These are phyloP conservation scores for Cladopsammia gracilis DNA, from an alignment of 64 coral and sea anemone genomes.

Conservation along the genomic window DNA sequence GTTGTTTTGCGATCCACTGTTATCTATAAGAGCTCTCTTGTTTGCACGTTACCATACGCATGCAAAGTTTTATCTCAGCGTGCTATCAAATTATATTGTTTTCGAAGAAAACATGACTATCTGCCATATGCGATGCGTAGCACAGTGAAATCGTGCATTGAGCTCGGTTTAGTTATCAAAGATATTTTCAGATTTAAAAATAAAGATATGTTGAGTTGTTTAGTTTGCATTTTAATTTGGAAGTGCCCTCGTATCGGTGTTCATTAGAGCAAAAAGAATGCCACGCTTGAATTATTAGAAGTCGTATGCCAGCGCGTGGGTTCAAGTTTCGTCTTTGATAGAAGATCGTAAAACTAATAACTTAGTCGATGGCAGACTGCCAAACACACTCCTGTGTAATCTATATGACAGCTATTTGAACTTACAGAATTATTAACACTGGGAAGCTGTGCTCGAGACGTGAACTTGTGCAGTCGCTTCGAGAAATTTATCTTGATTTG, in stretches of 20 bases:
- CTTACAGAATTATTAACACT: conserved; percentile 20
- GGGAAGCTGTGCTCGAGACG: background rate
- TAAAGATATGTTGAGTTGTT: background rate
- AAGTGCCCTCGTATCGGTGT: background rate
- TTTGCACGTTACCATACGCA: background rate
- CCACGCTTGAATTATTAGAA: background rate
- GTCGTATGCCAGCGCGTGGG: background rate
- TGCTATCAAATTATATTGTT: conserved; percentile 46
- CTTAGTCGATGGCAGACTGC: conserved; percentile 9
- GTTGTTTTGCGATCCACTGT: background rate
- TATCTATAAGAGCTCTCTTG: background rate
- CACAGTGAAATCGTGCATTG: background rate
- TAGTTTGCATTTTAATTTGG: background rate
- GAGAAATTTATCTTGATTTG: background rate
- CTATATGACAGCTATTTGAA: background rate
- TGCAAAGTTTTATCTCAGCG: conserved; percentile 2
- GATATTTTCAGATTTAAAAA: background rate
- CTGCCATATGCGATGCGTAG: background rate
- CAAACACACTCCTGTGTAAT: background rate
- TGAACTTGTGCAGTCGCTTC: background rate
- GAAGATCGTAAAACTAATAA: background rate
- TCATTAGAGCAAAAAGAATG: background rate
- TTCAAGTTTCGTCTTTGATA: conserved; percentile 1
- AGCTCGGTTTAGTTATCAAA: background rate
- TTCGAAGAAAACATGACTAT: background rate